Conservation (phyloP, 2,797 vertebrate species). For the Schizopygopsis malacanthus region DNA sequence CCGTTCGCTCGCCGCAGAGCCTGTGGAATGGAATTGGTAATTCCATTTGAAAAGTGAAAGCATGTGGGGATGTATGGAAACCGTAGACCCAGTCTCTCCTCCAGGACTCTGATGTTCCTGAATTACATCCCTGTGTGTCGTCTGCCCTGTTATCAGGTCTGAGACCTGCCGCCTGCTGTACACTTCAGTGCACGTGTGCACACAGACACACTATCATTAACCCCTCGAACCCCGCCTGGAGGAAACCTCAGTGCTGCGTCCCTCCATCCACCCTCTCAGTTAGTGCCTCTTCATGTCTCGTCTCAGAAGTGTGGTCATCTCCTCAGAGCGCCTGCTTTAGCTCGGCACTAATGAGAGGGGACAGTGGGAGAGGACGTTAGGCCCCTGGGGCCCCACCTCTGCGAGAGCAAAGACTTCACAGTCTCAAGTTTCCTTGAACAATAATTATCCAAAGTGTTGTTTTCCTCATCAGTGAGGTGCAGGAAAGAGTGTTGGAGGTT, state of each 20-base stretch:
- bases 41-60: slow-evolving; percentile 60
- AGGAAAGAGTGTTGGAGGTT: slow-evolving; percentile 5
- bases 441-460: slow-evolving; percentile 41
- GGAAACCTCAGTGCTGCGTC: slow-evolving; percentile 24
- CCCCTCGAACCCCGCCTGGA: slow-evolving; percentile 17
- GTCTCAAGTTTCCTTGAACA: slow-evolving; percentile 45
- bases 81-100: slow-evolving; percentile 31
- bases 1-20: slow-evolving; percentile 28
- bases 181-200: slow-evolving; percentile 29
- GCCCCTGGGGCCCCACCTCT: slow-evolving; percentile 33
- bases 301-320: slow-evolving; percentile 24
- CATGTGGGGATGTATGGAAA: slow-evolving; percentile 52
- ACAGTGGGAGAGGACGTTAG: slow-evolving; percentile 28
- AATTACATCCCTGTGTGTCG: slow-evolving; percentile 55
- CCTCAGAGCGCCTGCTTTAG: slow-evolving; percentile 44
- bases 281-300: not conserved
- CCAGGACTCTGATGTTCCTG: slow-evolving; percentile 52
- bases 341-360: slow-evolving; percentile 57
- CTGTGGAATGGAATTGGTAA: slow-evolving; percentile 29
- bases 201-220: slow-evolving; percentile 43
- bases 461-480: slow-evolving; percentile 7
- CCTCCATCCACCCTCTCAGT: not conserved
- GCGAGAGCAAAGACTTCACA: slow-evolving; percentile 28
- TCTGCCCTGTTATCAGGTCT: slow-evolving; percentile 57
- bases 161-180: slow-evolving; percentile 31